Evolutionary conservation across 2,113 vertebrate genomes (phyloP).

Genomic region (Taurulus bubalis): DNA sequence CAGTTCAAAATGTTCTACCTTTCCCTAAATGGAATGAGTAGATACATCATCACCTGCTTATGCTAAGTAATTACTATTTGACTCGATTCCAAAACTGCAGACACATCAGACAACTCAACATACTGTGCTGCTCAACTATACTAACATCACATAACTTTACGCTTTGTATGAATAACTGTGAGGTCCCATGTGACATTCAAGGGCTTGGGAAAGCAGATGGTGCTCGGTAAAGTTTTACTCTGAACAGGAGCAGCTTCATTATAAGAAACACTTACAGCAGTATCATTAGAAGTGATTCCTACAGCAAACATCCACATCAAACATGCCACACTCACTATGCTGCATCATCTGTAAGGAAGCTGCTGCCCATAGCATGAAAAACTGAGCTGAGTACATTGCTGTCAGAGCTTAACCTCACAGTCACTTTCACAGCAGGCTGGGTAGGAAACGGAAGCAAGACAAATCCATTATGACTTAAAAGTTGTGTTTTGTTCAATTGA

Average conservation of each 20-base stretch:
- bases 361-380: neutral
- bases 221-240: constrained; percentile 34
- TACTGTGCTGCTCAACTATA: constrained; percentile 11
- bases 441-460: neutral
- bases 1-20: neutral
- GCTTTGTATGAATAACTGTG: constrained; percentile 24
- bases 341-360: constrained; percentile 10
- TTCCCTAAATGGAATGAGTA: neutral
- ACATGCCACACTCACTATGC: neutral
- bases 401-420: neutral
- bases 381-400: constrained; percentile 2
- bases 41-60: neutral
- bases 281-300: constrained; percentile 34
- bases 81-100: constrained; percentile 5
- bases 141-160: constrained; percentile 22
- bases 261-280: constrained; percentile 30
- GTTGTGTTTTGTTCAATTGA: constrained; percentile 1
- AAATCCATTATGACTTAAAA: constrained; percentile 8
- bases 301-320: constrained; percentile 28
- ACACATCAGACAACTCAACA: constrained; percentile 3
- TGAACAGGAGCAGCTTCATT: constrained; percentile 28
- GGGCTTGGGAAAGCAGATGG: constrained; percentile 29
- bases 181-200: constrained; percentile 30
- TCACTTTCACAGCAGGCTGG: constrained; percentile 17
- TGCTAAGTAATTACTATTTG: constrained; percentile 11